Conservation (phyloP, 92 coral and sea anemone genomes). For the Phenganax subtilis region DNA sequence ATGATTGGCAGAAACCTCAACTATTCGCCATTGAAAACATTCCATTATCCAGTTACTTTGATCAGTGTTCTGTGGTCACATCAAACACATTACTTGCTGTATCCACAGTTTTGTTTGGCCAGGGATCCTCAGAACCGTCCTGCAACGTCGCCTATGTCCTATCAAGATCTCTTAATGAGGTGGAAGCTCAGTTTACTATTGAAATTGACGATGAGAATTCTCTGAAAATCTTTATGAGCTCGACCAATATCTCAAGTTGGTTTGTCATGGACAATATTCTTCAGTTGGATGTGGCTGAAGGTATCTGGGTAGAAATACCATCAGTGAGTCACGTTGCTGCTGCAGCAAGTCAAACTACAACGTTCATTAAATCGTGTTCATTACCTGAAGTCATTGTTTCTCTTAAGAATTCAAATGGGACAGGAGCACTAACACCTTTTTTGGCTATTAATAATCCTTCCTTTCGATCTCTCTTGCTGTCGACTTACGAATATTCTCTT, state of each 20-base stretch:
- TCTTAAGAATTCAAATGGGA: constrained; percentile 8
- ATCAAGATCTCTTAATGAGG: constrained; percentile 30
- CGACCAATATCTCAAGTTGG: constrained; percentile 33
- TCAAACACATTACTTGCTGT: constrained; percentile 19
- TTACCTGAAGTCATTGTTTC: constrained; percentile 25
- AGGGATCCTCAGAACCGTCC: constrained; percentile 13
- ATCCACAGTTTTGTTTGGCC: constrained; percentile 19
- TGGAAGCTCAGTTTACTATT: constrained; percentile 12
- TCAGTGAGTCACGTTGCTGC: constrained; percentile 23
- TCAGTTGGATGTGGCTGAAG: constrained; percentile 31
- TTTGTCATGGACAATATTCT: constrained; percentile 31
- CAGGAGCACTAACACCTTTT: constrained; percentile 16
- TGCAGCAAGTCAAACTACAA: constrained; percentile 8
- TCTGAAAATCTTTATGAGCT: background rate
- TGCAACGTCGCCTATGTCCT: constrained; percentile 33
- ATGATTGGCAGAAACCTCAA: constrained; percentile 39
- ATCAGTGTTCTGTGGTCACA: constrained; percentile 17
- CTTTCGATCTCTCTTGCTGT: constrained; percentile 15
- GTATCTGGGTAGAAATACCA: constrained; percentile 41
- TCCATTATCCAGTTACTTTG: constrained; percentile 25
- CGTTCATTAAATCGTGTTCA: constrained; percentile 19
- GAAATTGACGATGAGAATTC: background rate
- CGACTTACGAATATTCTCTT: constrained; percentile 20
- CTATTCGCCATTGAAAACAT: constrained; percentile 35
- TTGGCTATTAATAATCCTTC: background rate